Conservation (phyloP, 1,140 invertebrate species). For the Patella vulgata region DNA sequence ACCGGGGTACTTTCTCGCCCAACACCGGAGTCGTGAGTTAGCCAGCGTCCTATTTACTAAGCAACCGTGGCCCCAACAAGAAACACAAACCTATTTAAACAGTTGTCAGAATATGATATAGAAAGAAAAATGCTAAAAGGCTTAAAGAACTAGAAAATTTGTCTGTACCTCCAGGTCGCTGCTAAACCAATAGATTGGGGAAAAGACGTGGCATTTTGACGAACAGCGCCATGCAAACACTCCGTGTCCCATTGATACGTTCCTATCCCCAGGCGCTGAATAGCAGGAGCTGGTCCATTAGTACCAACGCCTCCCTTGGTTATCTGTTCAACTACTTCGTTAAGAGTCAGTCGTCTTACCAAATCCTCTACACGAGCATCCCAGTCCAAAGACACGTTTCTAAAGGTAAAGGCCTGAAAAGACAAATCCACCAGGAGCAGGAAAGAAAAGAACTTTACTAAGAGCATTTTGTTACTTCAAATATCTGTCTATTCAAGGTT, state of each 20-base stretch:
- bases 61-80: too few species aligned
- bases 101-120: too few species aligned
- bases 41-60: too few species aligned
- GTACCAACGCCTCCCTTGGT: conserved; percentile 35
- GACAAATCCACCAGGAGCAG: too few species aligned
- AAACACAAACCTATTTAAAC: too few species aligned
- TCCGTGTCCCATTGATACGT: conserved; percentile 56
- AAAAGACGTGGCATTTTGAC: conserved; percentile 57
- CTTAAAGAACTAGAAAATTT: too few species aligned
- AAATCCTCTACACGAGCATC: conserved; percentile 43
- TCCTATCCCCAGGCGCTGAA: conserved; percentile 46
- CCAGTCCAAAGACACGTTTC: conserved; percentile 41
- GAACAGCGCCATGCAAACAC: conserved; percentile 46
- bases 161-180: conserved; percentile 58
- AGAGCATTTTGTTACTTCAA: too few species aligned
- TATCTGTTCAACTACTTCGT: conserved; percentile 48
- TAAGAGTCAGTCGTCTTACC: conserved; percentile 37
- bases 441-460: too few species aligned
- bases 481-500: too few species aligned
- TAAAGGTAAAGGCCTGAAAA: conserved; percentile 47
- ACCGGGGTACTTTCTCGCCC: too few species aligned
- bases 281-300: conserved; percentile 44
- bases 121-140: too few species aligned
- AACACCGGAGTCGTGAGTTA: too few species aligned
- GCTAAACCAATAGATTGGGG: conserved; percentile 61